A percentile compares a stretch with the other conserved stretches of the same genome.
These are phyloP conservation scores for Peromyscus eremicus DNA, from an alignment of 2,797 vertebrate genomes.

Conservation along the genomic window DNA sequence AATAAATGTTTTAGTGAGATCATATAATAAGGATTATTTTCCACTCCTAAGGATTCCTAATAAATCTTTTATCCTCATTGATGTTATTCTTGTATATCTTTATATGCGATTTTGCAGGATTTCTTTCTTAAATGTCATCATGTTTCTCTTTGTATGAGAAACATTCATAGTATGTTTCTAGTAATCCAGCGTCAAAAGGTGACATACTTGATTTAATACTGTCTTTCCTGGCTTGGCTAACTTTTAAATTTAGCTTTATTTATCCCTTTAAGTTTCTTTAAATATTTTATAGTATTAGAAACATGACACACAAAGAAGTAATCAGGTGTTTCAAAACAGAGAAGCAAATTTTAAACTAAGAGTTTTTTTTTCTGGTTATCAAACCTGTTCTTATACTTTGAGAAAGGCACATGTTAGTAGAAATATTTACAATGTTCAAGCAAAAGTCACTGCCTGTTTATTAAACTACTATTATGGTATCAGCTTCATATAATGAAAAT, in stretches of 20 bases:
- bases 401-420: constrained; percentile 56
- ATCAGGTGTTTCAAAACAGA: not conserved
- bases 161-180: not conserved
- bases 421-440: constrained; percentile 73
- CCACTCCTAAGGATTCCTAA: not conserved
- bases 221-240: not conserved
- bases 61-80: not conserved
- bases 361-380: constrained; percentile 11
- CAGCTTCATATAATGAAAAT: constrained; percentile 73
- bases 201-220: not conserved
- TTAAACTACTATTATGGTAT: not conserved
- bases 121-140: not conserved
- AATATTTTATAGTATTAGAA: constrained; percentile 9
- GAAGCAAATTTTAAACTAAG: not conserved
- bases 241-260: constrained; percentile 41
- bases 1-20: not conserved
- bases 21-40: not conserved
- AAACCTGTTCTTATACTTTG: constrained; percentile 66
- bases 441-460: constrained; percentile 65
- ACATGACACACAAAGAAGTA: not conserved
- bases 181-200: not conserved
- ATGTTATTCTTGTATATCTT: not conserved
- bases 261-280: constrained; percentile 13
- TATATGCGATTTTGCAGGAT: not conserved
- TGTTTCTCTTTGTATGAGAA: not conserved